Evolutionary conservation across 2,888 invertebrate species (phyloP), one percentile per base, ranked within the genome.

Genomic region (Orthosia incerta): DNA sequence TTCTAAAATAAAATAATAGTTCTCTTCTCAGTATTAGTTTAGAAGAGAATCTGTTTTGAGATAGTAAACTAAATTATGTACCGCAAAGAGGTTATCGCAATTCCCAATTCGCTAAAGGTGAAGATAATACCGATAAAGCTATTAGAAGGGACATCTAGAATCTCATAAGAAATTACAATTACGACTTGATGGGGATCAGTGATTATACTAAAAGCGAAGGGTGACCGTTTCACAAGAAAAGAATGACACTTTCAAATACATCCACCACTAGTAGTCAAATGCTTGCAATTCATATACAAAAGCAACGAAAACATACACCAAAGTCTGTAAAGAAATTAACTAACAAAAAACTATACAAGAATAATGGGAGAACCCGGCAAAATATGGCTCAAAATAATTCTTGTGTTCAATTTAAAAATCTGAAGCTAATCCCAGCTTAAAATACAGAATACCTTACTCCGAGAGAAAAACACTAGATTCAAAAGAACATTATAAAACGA

Each of bases 341-440:
- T 31, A 1, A 15, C 12, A 64, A 63, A 59, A 48, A 71, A 64
- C 13, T 4, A 26, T 39, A 67, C 50, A 60, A 55, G 50, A 68
- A 45, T 56, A 46, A 39, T 48, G 39, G 55, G 26, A 51, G 20
- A 65, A 48, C 62, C 11, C 45, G 55, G 23, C 50, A 56, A 78
- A 75, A 64, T 61, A 75, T 53, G 51, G 57, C 26, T 65, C 13
- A 11, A 45, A 74, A 79, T 75, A 75, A 79, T 65, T 75, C 51
- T 39, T 39, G 31, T 26, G 76, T 53, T 76, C 23, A 75, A 57
- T 80, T 75, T 57, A 45, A 69, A 59, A 80, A 56, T 76, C 56
- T 23, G 11, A 46, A 57, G 68, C 56, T 75, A 55, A 76, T 56
- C 68, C 51, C 26, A 15, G 81, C 75, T 79, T 75, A 80, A 65